phyloP scores from a whole-genome alignment of 2,888 invertebrate species.

The Erebia palarica region DNA sequence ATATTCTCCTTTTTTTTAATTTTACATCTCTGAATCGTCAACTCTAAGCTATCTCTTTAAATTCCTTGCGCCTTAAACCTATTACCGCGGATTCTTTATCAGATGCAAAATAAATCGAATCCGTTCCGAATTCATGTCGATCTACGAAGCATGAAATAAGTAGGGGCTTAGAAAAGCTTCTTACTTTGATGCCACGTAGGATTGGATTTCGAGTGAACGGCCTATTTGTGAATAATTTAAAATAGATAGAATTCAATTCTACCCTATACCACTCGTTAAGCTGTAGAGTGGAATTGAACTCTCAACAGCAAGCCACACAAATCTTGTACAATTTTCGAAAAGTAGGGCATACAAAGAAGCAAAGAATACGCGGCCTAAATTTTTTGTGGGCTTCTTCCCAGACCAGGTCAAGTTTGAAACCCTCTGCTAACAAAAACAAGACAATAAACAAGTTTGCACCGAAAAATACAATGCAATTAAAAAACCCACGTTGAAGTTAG shows the following conservation, averaged over 20 bases:
- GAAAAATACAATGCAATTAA: no score
- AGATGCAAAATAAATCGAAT: constrained; percentile 43
- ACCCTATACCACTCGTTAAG: neutral
- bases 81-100: constrained; percentile 37
- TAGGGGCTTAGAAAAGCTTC: constrained; percentile 41
- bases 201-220: neutral
- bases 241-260: neutral
- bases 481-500: no score
- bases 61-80: constrained; percentile 33
- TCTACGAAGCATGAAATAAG: constrained; percentile 59
- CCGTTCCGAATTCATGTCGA: constrained; percentile 52
- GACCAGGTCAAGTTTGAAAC: no score
- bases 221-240: constrained; percentile 11
- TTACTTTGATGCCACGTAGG: constrained; percentile 6
- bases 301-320: neutral
- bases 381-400: no score
- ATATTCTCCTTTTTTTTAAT: no score
- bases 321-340: neutral
- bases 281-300: neutral
- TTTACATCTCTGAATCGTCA: neutral
- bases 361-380: no score
- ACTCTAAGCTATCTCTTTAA: constrained; percentile 19
- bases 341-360: neutral
- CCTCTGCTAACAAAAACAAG: no score
- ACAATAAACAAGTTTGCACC: no score